phyloP scores from a whole-genome alignment of 2,113 vertebrate genomes.

The Trogon surrucura region DNA sequence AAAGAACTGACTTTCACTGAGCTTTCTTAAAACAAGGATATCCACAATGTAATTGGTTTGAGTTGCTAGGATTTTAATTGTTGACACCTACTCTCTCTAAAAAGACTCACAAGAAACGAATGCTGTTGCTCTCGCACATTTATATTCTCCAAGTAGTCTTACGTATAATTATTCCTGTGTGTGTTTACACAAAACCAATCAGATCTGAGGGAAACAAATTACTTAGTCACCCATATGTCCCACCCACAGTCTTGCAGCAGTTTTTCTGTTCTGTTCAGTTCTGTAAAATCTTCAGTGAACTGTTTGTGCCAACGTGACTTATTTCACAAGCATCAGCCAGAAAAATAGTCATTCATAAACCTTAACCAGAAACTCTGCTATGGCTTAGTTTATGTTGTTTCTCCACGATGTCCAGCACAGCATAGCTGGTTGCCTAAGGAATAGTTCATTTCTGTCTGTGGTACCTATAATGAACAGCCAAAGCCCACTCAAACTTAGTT shows the following conservation, averaged over 20 bases:
- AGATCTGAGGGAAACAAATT: neutral
- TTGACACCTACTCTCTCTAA: neutral
- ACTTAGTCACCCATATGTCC: neutral
- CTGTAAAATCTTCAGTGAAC: neutral
- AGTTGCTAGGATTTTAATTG: conserved; percentile 5
- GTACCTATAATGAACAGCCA: neutral
- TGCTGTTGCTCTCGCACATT: neutral
- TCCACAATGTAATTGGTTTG: neutral
- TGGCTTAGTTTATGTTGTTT: neutral
- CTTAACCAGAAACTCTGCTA: neutral
- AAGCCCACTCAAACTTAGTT: neutral
- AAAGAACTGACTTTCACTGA: conserved; percentile 21
- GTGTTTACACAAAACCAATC: neutral
- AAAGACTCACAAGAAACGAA: conserved; percentile 24
- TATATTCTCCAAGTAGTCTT: neutral
- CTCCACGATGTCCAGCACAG: neutral
- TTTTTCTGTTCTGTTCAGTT: neutral
- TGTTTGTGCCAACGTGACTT: neutral
- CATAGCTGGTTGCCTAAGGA: neutral
- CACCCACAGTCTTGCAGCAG: neutral
- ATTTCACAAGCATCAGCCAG: neutral
- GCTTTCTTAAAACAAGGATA: neutral
- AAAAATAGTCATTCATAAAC: neutral
- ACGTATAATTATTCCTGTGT: neutral
- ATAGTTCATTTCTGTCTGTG: neutral